Conservation (phyloP, 2,113 vertebrate species). For the Tyto alba region DNA sequence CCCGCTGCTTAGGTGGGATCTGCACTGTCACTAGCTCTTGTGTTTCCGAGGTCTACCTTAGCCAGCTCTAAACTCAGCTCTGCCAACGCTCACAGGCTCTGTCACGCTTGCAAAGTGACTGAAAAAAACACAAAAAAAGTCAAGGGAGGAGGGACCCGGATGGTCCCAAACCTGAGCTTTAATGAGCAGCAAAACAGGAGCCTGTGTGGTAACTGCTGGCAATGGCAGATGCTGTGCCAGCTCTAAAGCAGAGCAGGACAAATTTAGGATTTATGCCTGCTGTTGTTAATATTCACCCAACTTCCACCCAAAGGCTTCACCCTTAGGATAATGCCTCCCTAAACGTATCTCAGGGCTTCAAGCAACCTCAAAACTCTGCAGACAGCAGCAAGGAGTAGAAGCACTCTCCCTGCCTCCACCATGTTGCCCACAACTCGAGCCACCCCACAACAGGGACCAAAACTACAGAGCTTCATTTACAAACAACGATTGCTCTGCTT, state of each 20-base stretch:
- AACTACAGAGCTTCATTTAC: neutral
- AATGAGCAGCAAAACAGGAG: neutral
- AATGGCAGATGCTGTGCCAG: rapidly evolving
- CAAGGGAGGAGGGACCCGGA: neutral
- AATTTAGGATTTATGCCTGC: neutral
- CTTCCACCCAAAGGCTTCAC: neutral
- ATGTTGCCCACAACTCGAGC: neutral
- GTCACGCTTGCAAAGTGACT: rapidly evolving
- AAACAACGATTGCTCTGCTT: neutral
- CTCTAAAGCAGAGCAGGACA: neutral
- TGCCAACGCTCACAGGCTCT: neutral
- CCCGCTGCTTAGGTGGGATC: neutral
- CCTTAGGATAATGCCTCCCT: rapidly evolving
- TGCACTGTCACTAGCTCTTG: neutral
- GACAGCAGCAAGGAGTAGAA: neutral
- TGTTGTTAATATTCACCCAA: neutral
- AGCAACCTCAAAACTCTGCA: neutral
- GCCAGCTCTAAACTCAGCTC: neutral
- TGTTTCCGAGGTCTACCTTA: neutral
- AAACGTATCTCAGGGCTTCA: neutral
- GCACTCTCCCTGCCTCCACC: neutral
- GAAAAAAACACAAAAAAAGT: neutral
- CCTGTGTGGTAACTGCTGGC: rapidly evolving
- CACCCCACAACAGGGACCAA: neutral
- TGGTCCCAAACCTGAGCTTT: neutral